A percentile compares a stretch with the other conserved stretches of the same genome.
Conservation (phyloP, 2,888 invertebrate species). For the Nudaria mundana region DNA sequence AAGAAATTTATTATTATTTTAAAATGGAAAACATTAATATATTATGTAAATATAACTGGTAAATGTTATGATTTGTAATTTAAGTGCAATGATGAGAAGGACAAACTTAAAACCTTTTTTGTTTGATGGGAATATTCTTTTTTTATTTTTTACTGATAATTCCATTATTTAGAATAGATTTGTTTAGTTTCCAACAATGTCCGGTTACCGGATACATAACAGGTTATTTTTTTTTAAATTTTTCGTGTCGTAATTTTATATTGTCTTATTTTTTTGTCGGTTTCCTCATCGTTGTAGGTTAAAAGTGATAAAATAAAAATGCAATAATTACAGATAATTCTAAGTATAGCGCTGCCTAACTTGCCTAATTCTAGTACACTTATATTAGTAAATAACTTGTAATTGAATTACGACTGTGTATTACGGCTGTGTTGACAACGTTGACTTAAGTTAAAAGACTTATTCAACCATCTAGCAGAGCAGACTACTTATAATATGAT, state of each 20-base stretch:
- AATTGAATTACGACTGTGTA: neutral
- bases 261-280: conserved; percentile 8
- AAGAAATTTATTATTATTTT: conserved; percentile 7
- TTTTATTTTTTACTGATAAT: neutral
- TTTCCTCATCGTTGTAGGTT: conserved; percentile 13
- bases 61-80: conserved; percentile 3
- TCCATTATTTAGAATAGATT: neutral
- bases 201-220: neutral
- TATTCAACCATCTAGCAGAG: too few relatives aligned
- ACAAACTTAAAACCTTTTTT: neutral
- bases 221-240: neutral
- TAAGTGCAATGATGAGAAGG: neutral
- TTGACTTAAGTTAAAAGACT: too few relatives aligned
- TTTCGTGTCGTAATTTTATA: neutral
- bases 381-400: neutral
- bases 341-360: conserved; percentile 30
- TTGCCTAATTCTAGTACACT: conserved; percentile 19
- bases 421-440: conserved; percentile 1
- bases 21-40: conserved; percentile 1
- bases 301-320: conserved; percentile 22
- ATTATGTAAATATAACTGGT: neutral
- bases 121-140: neutral
- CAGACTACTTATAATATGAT: too few relatives aligned
- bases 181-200: neutral
- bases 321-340: conserved; percentile 30